A percentile compares a stretch with the other conserved stretches of the same genome.
Evolutionary conservation across 2,113 vertebrate species (phyloP).

Genomic region (Leptobrachium ailaonicum): DNA sequence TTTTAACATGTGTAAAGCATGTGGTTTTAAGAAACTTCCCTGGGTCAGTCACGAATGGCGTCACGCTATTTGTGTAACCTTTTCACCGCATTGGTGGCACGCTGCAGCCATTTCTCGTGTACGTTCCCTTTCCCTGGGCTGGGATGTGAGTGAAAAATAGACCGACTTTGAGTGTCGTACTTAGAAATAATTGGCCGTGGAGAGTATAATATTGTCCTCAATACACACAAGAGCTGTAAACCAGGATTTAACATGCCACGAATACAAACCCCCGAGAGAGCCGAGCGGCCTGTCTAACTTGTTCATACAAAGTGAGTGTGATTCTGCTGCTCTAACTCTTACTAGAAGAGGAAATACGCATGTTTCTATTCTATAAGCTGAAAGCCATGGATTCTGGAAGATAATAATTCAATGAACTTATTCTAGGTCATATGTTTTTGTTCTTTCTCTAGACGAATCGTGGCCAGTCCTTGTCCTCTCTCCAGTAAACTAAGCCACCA

Average conservation of each 20-base stretch:
- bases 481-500: no score
- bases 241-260: slow-evolving; percentile 8
- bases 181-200: slow-evolving; percentile 1
- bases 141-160: slow-evolving; percentile 11
- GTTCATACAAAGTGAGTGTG: slow-evolving; percentile 8
- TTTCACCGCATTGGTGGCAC: not conserved
- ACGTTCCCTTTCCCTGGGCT: not conserved
- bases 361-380: not conserved
- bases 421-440: not conserved
- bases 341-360: not conserved
- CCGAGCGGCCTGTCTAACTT: not conserved
- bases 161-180: not conserved
- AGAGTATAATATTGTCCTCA: not conserved
- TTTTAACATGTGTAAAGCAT: slow-evolving; percentile 5
- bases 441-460: no score
- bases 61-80: slow-evolving; percentile 19
- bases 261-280: not conserved
- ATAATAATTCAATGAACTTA: not conserved
- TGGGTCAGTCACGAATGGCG: not conserved
- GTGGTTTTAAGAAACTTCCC: not conserved
- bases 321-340: not conserved
- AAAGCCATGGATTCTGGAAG: not conserved
- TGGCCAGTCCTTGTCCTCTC: no score
- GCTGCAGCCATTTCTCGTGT: not conserved
- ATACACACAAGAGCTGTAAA: slow-evolving; percentile 14